Evolutionary conservation across 1,140 invertebrate genomes (phyloP).

Genomic region (Augochlora pura): DNA sequence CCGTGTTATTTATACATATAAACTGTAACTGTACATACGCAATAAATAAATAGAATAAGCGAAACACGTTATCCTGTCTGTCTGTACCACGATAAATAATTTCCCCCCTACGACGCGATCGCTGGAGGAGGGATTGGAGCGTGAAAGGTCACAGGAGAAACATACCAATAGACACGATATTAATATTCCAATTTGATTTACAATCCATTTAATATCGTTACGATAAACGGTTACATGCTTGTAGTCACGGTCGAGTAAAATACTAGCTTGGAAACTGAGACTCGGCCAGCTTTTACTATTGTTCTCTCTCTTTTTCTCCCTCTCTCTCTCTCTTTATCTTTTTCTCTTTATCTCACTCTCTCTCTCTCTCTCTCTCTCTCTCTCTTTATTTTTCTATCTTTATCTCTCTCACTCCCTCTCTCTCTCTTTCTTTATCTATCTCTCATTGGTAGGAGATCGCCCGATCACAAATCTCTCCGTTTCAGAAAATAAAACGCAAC

Average conservation of each 20-base stretch:
- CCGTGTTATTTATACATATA: conserved; percentile 43
- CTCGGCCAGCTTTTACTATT: too few relatives aligned
- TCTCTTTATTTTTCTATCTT: not conserved
- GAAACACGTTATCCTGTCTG: not conserved
- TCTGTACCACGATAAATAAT: not conserved
- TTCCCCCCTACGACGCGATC: not conserved
- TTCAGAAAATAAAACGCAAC: not conserved
- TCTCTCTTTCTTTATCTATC: not conserved
- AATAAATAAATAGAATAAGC: conserved; percentile 36
- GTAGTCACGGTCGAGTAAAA: conserved; percentile 51
- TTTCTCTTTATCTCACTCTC: too few relatives aligned
- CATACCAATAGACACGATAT: not conserved
- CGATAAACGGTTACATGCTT: conserved; percentile 42
- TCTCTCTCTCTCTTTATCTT: too few relatives aligned
- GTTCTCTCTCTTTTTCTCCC: too few relatives aligned
- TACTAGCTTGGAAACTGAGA: conserved; percentile 45
- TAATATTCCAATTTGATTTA: conserved; percentile 45
- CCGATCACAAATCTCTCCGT: too few relatives aligned
- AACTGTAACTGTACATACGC: conserved; percentile 36
- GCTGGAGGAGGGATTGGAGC: not conserved
- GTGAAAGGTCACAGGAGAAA: not conserved
- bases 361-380: too few relatives aligned
- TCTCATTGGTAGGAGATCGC: not conserved
- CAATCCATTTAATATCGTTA: conserved; percentile 52
- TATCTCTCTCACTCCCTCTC: too few relatives aligned